Conservation (phyloP, 2,888 invertebrate genomes). For the Hydriomena furcata region DNA sequence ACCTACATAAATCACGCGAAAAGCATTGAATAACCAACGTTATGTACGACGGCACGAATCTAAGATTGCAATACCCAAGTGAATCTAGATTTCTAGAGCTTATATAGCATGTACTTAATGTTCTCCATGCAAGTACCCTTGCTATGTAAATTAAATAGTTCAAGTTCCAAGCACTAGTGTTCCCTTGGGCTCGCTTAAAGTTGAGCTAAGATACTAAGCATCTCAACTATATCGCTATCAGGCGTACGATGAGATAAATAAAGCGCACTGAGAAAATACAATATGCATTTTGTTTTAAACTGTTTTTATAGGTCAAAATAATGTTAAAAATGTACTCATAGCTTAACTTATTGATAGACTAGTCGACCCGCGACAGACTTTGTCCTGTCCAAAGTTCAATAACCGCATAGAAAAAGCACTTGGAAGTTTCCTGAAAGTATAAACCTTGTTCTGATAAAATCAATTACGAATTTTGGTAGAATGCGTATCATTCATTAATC, state of each 20-base stretch:
- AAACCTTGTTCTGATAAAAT: no score
- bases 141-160: conserved; percentile 36
- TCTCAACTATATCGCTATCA: conserved; percentile 29
- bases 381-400: no score
- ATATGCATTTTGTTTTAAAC: conserved; percentile 16
- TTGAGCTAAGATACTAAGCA: conserved; percentile 32
- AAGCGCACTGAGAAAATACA: conserved; percentile 9
- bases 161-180: conserved; percentile 27
- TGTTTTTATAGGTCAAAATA: no score
- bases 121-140: conserved; percentile 21
- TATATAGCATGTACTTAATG: conserved; percentile 17
- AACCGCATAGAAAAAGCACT: no score
- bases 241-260: conserved; percentile 16
- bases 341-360: no score
- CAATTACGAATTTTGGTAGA: no score
- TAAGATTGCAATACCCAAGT: conserved; percentile 2
- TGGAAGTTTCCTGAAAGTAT: no score
- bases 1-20: background rate
- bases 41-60: background rate
- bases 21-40: no score
- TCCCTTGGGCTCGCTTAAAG: conserved; percentile 35
- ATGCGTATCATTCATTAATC: no score
- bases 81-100: conserved; percentile 5
- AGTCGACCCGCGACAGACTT: no score
- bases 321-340: no score